Conservation (phyloP, 2,113 vertebrate species). For the Neotoma lepida region DNA sequence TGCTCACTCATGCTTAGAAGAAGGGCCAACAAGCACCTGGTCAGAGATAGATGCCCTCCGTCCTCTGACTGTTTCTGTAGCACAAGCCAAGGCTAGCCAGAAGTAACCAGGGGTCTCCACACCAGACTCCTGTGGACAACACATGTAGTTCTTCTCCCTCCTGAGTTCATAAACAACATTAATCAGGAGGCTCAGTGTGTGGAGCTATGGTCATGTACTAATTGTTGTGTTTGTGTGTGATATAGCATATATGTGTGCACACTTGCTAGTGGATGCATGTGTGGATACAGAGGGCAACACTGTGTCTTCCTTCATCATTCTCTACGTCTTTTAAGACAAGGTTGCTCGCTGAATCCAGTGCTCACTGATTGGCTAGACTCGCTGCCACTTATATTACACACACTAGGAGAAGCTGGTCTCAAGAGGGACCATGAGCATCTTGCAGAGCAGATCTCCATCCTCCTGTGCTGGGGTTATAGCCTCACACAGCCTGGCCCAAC, state of each 20-base stretch:
- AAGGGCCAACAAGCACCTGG: not conserved
- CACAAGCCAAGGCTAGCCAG: not conserved
- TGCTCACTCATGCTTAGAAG: not conserved
- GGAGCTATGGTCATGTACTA: accelerated
- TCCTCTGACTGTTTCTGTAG: not conserved
- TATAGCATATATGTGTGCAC: not conserved
- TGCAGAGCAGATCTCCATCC: not conserved
- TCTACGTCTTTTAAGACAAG: not conserved
- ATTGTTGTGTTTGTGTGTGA: not conserved
- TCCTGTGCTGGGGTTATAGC: not conserved
- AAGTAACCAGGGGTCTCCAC: not conserved
- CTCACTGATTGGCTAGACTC: not conserved
- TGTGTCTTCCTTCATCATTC: not conserved
- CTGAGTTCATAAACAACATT: not conserved
- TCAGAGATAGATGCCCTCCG: not conserved
- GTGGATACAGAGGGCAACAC: not conserved
- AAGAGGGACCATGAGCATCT: not conserved
- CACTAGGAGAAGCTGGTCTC: not conserved
- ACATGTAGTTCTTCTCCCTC: not conserved
- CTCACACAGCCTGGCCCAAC: not conserved
- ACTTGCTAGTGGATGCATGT: not conserved
- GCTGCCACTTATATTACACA: not conserved
- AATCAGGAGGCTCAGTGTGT: not conserved
- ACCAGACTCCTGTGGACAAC: not conserved
- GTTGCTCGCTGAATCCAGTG: not conserved